Conservation (phyloP, 2,888 invertebrate genomes). For the Matsumyia berberina region DNA sequence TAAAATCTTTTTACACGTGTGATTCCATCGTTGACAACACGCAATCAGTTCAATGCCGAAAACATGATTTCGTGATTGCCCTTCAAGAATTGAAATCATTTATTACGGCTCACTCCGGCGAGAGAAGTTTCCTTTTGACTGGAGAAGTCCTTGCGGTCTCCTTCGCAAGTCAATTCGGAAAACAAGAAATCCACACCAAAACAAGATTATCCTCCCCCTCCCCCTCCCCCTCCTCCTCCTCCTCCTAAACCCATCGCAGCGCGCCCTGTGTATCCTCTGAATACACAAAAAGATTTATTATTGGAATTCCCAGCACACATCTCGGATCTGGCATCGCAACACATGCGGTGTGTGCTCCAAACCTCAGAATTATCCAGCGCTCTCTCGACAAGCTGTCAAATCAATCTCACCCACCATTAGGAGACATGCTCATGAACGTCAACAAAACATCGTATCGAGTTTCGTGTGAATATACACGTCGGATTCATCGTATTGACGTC, state of each 20-base stretch:
- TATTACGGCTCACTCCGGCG: constrained; percentile 46
- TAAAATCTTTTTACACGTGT: constrained; percentile 57
- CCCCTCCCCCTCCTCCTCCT: too few species aligned
- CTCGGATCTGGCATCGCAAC: constrained; percentile 39
- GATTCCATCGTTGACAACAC: constrained; percentile 46
- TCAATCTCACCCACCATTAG: constrained; percentile 67
- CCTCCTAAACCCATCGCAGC: too few species aligned
- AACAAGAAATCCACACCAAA: not conserved
- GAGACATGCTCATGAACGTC: constrained; percentile 69
- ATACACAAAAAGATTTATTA: constrained; percentile 70
- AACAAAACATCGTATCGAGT: constrained; percentile 67
- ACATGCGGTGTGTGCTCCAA: constrained; percentile 48
- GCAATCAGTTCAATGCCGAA: constrained; percentile 51
- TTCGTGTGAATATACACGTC: constrained; percentile 35
- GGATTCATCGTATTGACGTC: constrained; percentile 38
- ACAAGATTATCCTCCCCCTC: not conserved
- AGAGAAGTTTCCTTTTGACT: constrained; percentile 9
- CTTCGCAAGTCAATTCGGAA: not conserved
- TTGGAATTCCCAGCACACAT: constrained; percentile 63
- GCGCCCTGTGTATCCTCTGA: constrained; percentile 4
- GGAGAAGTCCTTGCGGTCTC: not conserved
- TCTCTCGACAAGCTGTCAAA: constrained; percentile 72
- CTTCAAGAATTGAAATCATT: constrained; percentile 61
- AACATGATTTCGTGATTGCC: constrained; percentile 68
- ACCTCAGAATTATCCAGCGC: constrained; percentile 61